Conservation (phyloP, 2,888 invertebrate species). For the Lasioglossum oenotherae region DNA sequence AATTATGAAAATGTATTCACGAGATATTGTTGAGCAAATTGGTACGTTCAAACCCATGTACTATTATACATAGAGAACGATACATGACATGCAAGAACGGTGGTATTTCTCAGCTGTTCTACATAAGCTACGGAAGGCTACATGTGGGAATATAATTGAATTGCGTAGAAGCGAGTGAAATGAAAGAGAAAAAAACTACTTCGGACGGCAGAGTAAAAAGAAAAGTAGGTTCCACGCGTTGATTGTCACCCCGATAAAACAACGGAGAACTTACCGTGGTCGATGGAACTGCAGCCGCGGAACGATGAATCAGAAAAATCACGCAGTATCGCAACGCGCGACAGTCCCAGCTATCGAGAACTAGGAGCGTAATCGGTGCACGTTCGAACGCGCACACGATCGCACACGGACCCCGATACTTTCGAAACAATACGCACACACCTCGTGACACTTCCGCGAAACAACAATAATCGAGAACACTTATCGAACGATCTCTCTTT, state of each 20-base stretch:
- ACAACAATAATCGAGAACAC: slow-evolving; percentile 52
- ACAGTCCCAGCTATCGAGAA: slow-evolving; percentile 2
- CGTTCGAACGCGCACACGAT: slow-evolving; percentile 37
- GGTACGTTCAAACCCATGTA: neutral
- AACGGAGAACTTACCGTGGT: slow-evolving; percentile 26
- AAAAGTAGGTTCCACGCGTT: neutral
- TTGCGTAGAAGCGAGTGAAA: neutral
- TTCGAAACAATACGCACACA: slow-evolving; percentile 54
- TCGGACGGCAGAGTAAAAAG: neutral
- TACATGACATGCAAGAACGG: neutral
- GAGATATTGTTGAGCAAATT: neutral
- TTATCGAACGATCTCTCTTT: slow-evolving; percentile 39
- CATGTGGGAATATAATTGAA: neutral
- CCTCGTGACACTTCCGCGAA: slow-evolving; percentile 60
- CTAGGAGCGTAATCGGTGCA: slow-evolving; percentile 33
- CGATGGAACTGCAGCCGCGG: slow-evolving; percentile 15
- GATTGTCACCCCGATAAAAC: slow-evolving; percentile 15
- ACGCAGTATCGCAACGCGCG: slow-evolving; percentile 10
- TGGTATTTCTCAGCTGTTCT: neutral
- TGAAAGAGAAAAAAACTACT: neutral
- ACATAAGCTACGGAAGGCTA: neutral
- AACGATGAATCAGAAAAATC: slow-evolving; percentile 32
- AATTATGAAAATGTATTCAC: neutral
- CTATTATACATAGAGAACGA: neutral
- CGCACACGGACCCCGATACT: slow-evolving; percentile 42